Evolutionary conservation across 2,113 vertebrate genomes (phyloP).

Genomic region (Chionomys nivalis): DNA sequence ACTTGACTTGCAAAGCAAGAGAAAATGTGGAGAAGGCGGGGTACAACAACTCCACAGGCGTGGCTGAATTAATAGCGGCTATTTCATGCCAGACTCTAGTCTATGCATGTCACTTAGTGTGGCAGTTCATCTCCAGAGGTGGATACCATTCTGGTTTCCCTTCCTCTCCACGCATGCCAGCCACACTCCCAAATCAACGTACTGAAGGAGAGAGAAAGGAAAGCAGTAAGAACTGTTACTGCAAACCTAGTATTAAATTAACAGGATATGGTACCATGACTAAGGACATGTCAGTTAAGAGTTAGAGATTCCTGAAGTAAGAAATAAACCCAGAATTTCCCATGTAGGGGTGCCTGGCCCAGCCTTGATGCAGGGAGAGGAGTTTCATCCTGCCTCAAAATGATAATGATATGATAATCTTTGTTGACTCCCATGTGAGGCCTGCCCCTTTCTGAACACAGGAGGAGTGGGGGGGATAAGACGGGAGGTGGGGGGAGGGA

Average conservation of each 20-base stretch:
- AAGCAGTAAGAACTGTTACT: background rate
- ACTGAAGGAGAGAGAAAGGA: background rate
- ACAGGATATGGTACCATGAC: slow-evolving; percentile 27
- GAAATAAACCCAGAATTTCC: background rate
- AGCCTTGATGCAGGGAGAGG: too few relatives aligned
- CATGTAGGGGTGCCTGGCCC: too few relatives aligned
- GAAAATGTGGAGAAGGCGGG: background rate
- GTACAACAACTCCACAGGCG: background rate
- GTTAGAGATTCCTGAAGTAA: slow-evolving; percentile 7
- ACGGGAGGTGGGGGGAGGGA: too few relatives aligned
- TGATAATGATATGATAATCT: too few relatives aligned
- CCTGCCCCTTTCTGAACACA: too few relatives aligned
- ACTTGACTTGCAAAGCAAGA: background rate
- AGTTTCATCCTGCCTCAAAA: too few relatives aligned
- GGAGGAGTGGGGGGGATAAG: too few relatives aligned
- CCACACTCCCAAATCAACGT: background rate
- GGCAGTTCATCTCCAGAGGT: background rate
- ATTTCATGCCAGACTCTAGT: background rate
- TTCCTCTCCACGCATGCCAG: background rate
- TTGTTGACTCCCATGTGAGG: too few relatives aligned
- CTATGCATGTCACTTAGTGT: background rate
- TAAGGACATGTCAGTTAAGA: slow-evolving; percentile 23
- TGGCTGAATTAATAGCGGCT: background rate
- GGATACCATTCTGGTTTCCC: background rate
- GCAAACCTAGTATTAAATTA: background rate